A percentile compares a stretch with the other conserved stretches of the same genome.
Conservation (phyloP, 1,140 invertebrate genomes). For the Scaptomyza montana region DNA sequence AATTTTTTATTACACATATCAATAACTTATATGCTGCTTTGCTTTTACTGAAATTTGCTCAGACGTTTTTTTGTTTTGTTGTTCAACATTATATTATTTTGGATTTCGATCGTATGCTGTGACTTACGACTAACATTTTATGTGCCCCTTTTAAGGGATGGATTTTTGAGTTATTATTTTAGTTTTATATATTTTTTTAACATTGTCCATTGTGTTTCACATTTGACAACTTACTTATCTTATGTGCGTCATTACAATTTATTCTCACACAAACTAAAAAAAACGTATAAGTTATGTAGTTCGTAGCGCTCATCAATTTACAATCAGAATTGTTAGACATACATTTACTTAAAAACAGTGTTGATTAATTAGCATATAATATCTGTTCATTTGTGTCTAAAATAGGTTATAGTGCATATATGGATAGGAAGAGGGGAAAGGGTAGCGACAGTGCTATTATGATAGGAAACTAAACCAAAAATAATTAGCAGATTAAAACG, state of each 20-base stretch:
- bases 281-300: slow-evolving; percentile 44
- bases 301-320: slow-evolving; percentile 66
- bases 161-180: slow-evolving; percentile 39
- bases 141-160: slow-evolving; percentile 46
- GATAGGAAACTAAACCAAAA: slow-evolving; percentile 43
- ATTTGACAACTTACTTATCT: slow-evolving; percentile 50
- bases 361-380: slow-evolving; percentile 62
- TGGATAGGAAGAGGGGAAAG: slow-evolving; percentile 9
- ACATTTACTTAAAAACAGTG: slow-evolving; percentile 46
- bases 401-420: slow-evolving; percentile 52
- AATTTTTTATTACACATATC: slow-evolving; percentile 37
- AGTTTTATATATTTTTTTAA: slow-evolving; percentile 5
- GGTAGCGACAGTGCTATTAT: slow-evolving; percentile 13
- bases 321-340: slow-evolving; percentile 69
- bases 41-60: slow-evolving; percentile 49
- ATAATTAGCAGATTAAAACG: slow-evolving; percentile 56
- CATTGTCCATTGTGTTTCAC: slow-evolving; percentile 68
- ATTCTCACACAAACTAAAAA: slow-evolving; percentile 62
- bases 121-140: slow-evolving; percentile 68
- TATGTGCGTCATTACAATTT: slow-evolving; percentile 66
- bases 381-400: slow-evolving; percentile 67
- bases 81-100: slow-evolving; percentile 63
- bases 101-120: slow-evolving; percentile 60
- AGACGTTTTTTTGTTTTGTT: slow-evolving; percentile 47
- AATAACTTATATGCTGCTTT: slow-evolving; percentile 60